A percentile compares a stretch with the other conserved stretches of the same genome.
Conservation (phyloP, 2,888 invertebrate species). For the Drosophila prolongata region DNA sequence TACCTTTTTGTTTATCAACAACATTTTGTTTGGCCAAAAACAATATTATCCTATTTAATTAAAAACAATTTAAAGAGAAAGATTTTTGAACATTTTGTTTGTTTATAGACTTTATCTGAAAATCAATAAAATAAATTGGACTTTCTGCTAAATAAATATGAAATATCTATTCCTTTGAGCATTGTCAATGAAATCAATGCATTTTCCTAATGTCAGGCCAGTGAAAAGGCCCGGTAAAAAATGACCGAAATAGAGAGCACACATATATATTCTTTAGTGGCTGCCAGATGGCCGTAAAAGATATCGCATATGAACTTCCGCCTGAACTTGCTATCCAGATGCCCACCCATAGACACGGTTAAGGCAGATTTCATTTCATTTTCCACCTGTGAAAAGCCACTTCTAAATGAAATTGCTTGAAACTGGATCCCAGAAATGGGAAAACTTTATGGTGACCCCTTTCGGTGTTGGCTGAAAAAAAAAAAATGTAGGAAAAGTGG, state of each 20-base stretch:
- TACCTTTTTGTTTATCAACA: too few species aligned
- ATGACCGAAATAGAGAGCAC: neutral
- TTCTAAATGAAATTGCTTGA: slow-evolving; percentile 41
- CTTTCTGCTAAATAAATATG: neutral
- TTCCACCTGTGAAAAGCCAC: slow-evolving; percentile 40
- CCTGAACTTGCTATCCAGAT: slow-evolving; percentile 30
- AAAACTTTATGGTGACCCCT: slow-evolving; percentile 48
- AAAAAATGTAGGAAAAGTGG: slow-evolving; percentile 51
- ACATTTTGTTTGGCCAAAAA: too few species aligned
- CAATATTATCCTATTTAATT: too few species aligned
- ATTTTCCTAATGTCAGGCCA: neutral
- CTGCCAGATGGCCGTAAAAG: slow-evolving; percentile 6
- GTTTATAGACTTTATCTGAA: too few species aligned
- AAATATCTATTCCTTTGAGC: neutral
- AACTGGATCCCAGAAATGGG: slow-evolving; percentile 28
- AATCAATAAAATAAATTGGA: too few species aligned
- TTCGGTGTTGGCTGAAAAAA: slow-evolving; percentile 20
- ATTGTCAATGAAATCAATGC: neutral
- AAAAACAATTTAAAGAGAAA: too few species aligned
- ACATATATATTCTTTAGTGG: neutral
- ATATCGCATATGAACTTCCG: slow-evolving; percentile 26
- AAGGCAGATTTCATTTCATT: slow-evolving; percentile 36
- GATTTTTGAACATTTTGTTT: too few species aligned
- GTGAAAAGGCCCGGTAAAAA: neutral
- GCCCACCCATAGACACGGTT: slow-evolving; percentile 13